A percentile compares a stretch with the other conserved stretches of the same genome.
phyloP scores from a whole-genome alignment of 2,113 vertebrate species.

The Bambusicola thoracicus region DNA sequence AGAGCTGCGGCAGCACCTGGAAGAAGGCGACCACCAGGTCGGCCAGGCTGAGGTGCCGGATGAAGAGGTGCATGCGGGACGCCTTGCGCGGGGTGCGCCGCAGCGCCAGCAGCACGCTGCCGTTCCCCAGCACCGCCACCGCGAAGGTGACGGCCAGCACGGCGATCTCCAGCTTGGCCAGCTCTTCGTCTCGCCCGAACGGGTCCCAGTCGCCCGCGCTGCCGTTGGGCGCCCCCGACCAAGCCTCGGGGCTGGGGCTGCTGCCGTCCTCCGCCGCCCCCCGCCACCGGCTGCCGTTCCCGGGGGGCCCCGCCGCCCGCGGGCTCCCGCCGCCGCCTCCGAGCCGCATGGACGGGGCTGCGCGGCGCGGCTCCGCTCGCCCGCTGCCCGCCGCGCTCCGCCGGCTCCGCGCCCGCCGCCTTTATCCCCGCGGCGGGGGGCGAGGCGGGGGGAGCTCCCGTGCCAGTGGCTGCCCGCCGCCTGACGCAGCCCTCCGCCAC shows the following conservation, averaged over 20 bases:
- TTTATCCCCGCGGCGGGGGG: not conserved
- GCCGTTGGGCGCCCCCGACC: constrained; percentile 31
- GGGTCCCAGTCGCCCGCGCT: constrained; percentile 73
- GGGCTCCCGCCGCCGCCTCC: not conserved
- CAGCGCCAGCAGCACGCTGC: constrained; percentile 89
- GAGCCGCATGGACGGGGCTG: not conserved
- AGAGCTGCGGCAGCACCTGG: constrained; percentile 94
- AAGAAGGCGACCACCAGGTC: constrained; percentile 97
- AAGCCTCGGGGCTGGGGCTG: constrained; percentile 20
- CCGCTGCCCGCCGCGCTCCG: not conserved
- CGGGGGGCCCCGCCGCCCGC: not conserved
- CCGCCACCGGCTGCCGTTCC: constrained; percentile 25
- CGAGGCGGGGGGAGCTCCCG: not conserved
- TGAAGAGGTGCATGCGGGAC: constrained; percentile 96
- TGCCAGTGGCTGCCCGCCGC: not conserved
- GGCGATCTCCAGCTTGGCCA: constrained; percentile 91
- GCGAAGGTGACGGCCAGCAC: constrained; percentile 91
- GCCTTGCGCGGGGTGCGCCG: constrained; percentile 90
- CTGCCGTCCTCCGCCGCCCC: not conserved
- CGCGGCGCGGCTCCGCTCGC: not conserved
- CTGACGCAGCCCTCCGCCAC: not conserved
- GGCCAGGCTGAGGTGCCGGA: constrained; percentile 93
- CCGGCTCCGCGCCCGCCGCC: not conserved
- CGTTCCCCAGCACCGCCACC: constrained; percentile 89
- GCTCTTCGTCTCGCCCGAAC: constrained; percentile 86